These are phyloP conservation scores for Ptychoptera albimana DNA, from an alignment of 2,888 invertebrate genomes.

Conservation along the genomic window DNA sequence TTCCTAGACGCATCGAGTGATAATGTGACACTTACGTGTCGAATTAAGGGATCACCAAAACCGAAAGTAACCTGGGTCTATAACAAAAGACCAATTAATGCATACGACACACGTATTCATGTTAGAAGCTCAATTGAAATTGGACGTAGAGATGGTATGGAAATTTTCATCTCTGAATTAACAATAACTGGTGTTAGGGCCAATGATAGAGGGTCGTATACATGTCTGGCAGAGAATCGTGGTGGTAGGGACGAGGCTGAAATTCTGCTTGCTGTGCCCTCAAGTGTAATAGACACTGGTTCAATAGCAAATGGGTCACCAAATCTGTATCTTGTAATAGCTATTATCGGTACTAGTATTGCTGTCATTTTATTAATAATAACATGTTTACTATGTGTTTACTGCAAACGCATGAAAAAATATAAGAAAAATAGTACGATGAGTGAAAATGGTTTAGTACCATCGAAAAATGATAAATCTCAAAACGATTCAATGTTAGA, in stretches of 20 bases:
- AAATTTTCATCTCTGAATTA: slow-evolving; percentile 34
- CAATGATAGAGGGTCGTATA: slow-evolving; percentile 55
- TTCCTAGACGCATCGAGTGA: slow-evolving; percentile 45
- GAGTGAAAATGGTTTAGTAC: slow-evolving; percentile 27
- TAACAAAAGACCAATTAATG: slow-evolving; percentile 36
- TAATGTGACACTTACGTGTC: slow-evolving; percentile 57
- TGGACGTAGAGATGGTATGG: slow-evolving; percentile 21
- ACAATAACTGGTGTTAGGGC: slow-evolving; percentile 45
- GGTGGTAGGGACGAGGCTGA: slow-evolving; percentile 67
- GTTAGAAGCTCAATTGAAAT: slow-evolving; percentile 20
- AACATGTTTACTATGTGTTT: slow-evolving; percentile 34
- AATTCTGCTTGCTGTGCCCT: slow-evolving; percentile 40
- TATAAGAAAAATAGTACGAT: slow-evolving; percentile 35
- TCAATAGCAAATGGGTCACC: background rate
- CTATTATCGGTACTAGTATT: background rate
- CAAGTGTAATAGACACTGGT: background rate
- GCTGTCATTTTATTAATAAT: slow-evolving; percentile 31
- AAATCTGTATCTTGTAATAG: background rate
- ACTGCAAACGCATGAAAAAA: slow-evolving; percentile 34
- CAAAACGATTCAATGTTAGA: slow-evolving; percentile 56
- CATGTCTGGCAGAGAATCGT: slow-evolving; percentile 66
- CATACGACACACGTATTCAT: slow-evolving; percentile 32
- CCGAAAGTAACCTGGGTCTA: slow-evolving; percentile 59
- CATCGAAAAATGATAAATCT: slow-evolving; percentile 33
- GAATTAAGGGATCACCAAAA: slow-evolving; percentile 56